Evolutionary conservation across 1,140 invertebrate genomes (phyloP).

Genomic region (Drosophila ohnishii): DNA sequence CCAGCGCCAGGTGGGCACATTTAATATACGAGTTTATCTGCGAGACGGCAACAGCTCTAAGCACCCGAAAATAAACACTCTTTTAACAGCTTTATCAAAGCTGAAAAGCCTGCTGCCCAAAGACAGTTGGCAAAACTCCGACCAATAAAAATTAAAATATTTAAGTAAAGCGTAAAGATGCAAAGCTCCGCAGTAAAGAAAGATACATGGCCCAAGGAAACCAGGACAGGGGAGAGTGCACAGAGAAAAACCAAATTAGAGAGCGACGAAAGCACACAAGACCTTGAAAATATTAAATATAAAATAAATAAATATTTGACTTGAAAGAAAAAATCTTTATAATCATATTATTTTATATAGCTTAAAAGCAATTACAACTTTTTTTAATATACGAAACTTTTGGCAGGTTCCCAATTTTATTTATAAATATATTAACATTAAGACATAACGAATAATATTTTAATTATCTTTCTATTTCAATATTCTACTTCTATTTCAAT

Average conservation of each 20-base stretch:
- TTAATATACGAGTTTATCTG: constrained; percentile 38
- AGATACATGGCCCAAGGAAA: constrained; percentile 61
- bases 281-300: background rate
- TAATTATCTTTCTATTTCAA: background rate
- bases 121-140: constrained; percentile 68
- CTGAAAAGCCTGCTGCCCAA: constrained; percentile 37
- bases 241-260: background rate
- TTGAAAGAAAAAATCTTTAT: background rate
- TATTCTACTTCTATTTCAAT: background rate
- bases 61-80: constrained; percentile 71
- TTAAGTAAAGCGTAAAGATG: constrained; percentile 80
- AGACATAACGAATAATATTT: too few species aligned
- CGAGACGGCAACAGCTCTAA: constrained; percentile 21
- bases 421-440: background rate
- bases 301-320: too few species aligned
- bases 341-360: background rate
- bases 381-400: background rate
- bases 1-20: background rate
- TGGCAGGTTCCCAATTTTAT: background rate
- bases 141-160: constrained; percentile 82
- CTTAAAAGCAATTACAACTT: background rate
- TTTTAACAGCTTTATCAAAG: constrained; percentile 75
- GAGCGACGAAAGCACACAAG: background rate
- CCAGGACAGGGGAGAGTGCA: background rate
- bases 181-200: constrained; percentile 77